Evolutionary conservation across 2,797 vertebrate genomes (phyloP).

Genomic region (Acrocephalus scirpaceus): DNA sequence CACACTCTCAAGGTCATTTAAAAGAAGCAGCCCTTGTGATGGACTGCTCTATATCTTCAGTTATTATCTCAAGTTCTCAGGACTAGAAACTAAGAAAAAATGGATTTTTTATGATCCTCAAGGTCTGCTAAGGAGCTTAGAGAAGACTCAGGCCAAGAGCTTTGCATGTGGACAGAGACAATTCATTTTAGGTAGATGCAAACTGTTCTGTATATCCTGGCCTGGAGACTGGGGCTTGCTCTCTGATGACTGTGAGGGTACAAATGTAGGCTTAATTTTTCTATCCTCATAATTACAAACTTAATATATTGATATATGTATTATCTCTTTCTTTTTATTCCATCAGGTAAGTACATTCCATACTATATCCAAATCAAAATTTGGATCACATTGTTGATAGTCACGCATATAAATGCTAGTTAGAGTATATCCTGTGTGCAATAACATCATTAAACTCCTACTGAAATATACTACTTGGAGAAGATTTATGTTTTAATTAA

Average conservation of each 20-base stretch:
- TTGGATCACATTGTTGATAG: background rate
- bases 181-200: background rate
- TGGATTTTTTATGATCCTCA: background rate
- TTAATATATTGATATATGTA: accelerated
- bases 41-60: background rate
- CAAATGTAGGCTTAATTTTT: background rate
- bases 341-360: background rate
- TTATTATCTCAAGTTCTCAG: background rate
- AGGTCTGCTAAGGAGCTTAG: background rate
- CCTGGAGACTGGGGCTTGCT: background rate
- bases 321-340: background rate
- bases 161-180: background rate
- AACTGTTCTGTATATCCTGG: background rate
- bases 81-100: background rate
- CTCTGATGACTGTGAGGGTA: background rate
- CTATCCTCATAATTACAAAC: background rate
- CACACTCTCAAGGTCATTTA: background rate
- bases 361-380: background rate
- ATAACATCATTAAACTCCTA: background rate
- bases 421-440: background rate
- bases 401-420: background rate
- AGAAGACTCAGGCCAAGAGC: background rate
- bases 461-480: background rate
- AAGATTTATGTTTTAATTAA: background rate
- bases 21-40: background rate